Evolutionary conservation across 2,888 invertebrate genomes (phyloP).

Genomic region (Amorpha juglandis): DNA sequence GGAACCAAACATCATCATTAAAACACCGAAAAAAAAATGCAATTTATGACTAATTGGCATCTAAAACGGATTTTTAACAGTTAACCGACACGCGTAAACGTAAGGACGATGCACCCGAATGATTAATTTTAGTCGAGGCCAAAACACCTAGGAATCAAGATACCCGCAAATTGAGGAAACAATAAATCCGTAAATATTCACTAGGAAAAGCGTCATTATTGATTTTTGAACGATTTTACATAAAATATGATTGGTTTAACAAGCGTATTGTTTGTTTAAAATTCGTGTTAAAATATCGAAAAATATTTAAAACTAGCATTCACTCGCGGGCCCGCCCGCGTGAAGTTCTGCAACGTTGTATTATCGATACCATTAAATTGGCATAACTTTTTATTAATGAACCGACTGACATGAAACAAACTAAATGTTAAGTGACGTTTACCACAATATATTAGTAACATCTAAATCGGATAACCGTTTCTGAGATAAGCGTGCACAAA

Average conservation of each 20-base stretch:
- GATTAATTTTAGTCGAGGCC: background rate
- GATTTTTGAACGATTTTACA: conserved; percentile 6
- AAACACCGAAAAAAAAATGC: background rate
- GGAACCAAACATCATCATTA: background rate
- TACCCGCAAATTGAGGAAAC: conserved; percentile 2
- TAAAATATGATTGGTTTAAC: conserved; percentile 3
- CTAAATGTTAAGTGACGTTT: too few relatives aligned
- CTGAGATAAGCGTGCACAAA: too few relatives aligned
- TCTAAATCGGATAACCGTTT: too few relatives aligned
- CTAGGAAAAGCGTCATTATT: conserved; percentile 4
- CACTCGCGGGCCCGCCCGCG: too few relatives aligned
- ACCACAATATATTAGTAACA: too few relatives aligned
- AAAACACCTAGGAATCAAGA: background rate
- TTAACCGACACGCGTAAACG: background rate
- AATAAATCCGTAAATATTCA: conserved; percentile 12
- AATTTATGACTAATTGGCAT: background rate
- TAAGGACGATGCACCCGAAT: conserved; percentile 9
- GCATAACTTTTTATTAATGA: too few relatives aligned
- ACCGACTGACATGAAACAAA: too few relatives aligned
- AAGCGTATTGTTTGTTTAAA: background rate
- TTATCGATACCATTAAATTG: too few relatives aligned
- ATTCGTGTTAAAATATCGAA: too few relatives aligned
- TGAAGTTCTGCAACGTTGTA: too few relatives aligned
- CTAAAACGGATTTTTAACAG: background rate
- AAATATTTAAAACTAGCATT: too few relatives aligned